These are phyloP conservation scores for Andrena bucephala DNA, from an alignment of 2,888 invertebrate species.

Conservation along the genomic window DNA sequence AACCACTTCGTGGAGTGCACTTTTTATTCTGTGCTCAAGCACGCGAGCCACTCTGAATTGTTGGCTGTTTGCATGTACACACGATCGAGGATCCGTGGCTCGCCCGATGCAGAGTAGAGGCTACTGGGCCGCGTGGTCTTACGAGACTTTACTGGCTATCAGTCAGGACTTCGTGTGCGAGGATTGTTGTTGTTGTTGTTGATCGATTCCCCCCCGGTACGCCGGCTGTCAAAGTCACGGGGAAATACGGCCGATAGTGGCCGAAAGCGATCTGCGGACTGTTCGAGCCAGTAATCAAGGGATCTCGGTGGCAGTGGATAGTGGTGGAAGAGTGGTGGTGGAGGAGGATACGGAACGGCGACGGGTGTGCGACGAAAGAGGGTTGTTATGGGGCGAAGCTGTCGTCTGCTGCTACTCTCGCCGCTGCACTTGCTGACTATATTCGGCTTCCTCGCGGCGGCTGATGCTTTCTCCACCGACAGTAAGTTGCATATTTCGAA, in stretches of 20 bases:
- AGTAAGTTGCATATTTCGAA: conserved; percentile 67
- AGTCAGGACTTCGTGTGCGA: conserved; percentile 38
- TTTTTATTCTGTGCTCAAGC: conserved; percentile 58
- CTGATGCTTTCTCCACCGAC: conserved; percentile 70
- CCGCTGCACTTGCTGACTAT: conserved; percentile 70
- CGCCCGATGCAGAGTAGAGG: conserved; percentile 47
- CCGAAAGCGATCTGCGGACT: conserved; percentile 6
- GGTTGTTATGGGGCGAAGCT: conserved; percentile 80
- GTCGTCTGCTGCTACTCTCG: conserved; percentile 73
- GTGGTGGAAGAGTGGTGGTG: conserved; percentile 39
- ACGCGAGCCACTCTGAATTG: conserved; percentile 56
- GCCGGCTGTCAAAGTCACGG: conserved; percentile 50
- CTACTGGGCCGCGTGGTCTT: conserved; percentile 62
- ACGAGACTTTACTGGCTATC: conserved; percentile 35
- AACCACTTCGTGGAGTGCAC: conserved; percentile 64
- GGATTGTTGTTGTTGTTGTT: conserved; percentile 66
- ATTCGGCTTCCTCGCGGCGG: conserved; percentile 66
- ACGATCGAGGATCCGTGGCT: conserved; percentile 36
- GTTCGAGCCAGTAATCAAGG: background rate
- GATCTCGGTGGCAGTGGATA: conserved; percentile 43
- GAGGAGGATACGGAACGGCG: conserved; percentile 53
- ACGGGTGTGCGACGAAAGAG: conserved; percentile 70
- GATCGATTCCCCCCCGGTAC: conserved; percentile 55
- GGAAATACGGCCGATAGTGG: conserved; percentile 33
- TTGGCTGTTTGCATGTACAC: conserved; percentile 50